A percentile compares a stretch with the other conserved stretches of the same genome.
phyloP scores from a whole-genome alignment of 2,113 vertebrate species.

The Ceratotherium simum region DNA sequence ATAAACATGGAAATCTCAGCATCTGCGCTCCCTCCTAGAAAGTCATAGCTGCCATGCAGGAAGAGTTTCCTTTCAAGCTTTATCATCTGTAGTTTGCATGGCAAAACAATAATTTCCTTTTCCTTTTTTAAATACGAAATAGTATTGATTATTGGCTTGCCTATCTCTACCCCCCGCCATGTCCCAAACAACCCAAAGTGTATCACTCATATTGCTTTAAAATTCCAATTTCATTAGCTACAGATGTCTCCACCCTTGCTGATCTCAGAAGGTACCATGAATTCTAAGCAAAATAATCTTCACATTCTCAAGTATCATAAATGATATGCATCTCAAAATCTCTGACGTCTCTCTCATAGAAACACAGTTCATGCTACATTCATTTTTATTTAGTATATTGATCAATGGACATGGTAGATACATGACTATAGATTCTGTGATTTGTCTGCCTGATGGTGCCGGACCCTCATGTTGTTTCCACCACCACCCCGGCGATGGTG shows the following conservation, averaged over 20 bases:
- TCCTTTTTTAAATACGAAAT: not conserved
- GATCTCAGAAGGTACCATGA: not conserved
- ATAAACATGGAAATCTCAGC: not conserved
- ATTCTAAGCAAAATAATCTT: not conserved
- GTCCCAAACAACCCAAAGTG: not conserved
- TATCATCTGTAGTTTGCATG: not conserved
- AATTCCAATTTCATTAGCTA: not conserved
- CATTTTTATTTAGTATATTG: not conserved
- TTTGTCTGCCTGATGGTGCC: not conserved
- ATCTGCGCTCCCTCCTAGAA: not conserved
- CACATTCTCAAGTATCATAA: not conserved
- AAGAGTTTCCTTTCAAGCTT: not conserved
- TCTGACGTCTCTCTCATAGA: not conserved
- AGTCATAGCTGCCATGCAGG: not conserved
- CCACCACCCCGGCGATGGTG: no score
- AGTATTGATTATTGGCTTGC: not conserved
- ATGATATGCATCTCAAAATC: not conserved
- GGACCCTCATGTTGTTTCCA: fast-evolving
- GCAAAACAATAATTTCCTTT: not conserved
- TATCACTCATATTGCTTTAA: fast-evolving
- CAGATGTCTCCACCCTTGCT: not conserved
- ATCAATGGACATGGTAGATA: fast-evolving
- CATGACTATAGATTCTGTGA: not conserved
- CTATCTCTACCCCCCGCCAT: not conserved
- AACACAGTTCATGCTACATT: not conserved